Conservation (phyloP, 2,113 vertebrate species). For the Podarcis cretensis region DNA sequence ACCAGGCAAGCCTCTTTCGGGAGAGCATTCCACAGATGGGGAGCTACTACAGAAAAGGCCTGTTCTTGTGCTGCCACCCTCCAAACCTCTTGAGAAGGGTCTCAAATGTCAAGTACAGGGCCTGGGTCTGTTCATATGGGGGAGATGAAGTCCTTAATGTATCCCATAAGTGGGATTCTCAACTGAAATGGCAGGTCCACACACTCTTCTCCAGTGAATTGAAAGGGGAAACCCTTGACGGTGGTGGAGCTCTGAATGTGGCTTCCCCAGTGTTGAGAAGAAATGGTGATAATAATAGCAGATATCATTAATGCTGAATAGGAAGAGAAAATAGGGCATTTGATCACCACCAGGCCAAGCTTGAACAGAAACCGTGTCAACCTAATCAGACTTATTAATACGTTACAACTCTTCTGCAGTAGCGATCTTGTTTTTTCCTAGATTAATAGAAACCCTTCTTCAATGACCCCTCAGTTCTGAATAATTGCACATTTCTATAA, state of each 20-base stretch:
- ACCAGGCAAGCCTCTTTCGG: too few relatives aligned
- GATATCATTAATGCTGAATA: background rate
- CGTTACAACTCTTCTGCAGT: constrained; percentile 18
- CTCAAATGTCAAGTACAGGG: too few relatives aligned
- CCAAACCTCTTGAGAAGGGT: too few relatives aligned
- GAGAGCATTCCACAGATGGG: too few relatives aligned
- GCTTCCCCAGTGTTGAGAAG: background rate
- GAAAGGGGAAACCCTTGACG: background rate
- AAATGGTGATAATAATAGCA: background rate
- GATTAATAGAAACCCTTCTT: constrained; percentile 2
- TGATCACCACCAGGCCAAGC: constrained; percentile 21
- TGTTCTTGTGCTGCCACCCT: too few relatives aligned
- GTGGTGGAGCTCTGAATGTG: background rate
- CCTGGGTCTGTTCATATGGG: too few relatives aligned
- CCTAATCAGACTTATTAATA: constrained; percentile 24
- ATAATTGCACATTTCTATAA: background rate
- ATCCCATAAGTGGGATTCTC: background rate
- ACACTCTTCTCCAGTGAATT: background rate
- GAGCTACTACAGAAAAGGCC: too few relatives aligned
- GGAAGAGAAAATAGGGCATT: background rate
- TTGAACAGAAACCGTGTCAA: constrained; percentile 23
- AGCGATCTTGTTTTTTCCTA: background rate
- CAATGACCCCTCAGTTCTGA: constrained; percentile 30
- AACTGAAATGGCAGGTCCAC: background rate
- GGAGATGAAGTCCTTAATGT: too few relatives aligned